Conservation (phyloP, 1,140 invertebrate species). For the Pseudomyrmex pallidus region DNA sequence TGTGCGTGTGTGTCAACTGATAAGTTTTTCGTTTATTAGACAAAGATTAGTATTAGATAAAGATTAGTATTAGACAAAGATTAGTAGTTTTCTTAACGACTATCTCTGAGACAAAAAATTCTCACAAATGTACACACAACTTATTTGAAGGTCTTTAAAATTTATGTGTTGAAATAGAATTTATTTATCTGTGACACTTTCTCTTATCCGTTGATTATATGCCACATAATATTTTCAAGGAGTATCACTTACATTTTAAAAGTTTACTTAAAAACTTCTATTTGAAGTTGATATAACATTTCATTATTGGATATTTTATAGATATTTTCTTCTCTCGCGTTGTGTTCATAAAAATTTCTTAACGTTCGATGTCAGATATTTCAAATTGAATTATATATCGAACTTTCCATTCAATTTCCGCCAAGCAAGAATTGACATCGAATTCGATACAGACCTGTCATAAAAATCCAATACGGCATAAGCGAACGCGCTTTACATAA, state of each 20-base stretch:
- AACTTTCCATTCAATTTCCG: background rate
- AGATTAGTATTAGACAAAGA: too few relatives aligned
- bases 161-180: background rate
- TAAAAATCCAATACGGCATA: slow-evolving; percentile 12
- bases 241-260: too few relatives aligned
- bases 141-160: background rate
- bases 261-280: too few relatives aligned
- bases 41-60: too few relatives aligned
- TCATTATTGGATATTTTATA: background rate
- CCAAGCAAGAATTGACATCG: background rate
- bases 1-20: too few relatives aligned
- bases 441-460: slow-evolving; percentile 15
- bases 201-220: too few relatives aligned
- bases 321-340: background rate
- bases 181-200: background rate
- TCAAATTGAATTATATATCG: slow-evolving; percentile 16
- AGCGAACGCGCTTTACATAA: background rate
- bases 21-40: too few relatives aligned
- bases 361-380: background rate
- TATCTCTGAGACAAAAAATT: too few relatives aligned
- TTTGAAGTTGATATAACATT: too few relatives aligned
- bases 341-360: background rate
- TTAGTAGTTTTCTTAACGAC: too few relatives aligned
- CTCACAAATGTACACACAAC: too few relatives aligned
- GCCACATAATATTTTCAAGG: too few relatives aligned